Evolutionary conservation across 2,113 vertebrate species (phyloP).

Genomic region (Tinamus guttatus): DNA sequence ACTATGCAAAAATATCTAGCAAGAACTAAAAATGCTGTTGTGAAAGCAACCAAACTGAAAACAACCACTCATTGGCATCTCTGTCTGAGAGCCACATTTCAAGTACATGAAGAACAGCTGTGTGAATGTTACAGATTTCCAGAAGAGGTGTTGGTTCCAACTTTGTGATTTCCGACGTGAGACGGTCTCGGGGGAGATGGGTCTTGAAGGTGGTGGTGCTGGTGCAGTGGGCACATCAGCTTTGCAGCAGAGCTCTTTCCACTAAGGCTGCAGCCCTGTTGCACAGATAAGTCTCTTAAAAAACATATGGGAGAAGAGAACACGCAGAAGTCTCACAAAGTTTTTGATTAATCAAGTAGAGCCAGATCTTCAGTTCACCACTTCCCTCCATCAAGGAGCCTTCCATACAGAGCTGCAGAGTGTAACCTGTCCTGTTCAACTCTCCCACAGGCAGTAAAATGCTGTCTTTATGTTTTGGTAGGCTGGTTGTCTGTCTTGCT

Average conservation of each 20-base stretch:
- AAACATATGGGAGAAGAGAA: neutral
- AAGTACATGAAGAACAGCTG: accelerated
- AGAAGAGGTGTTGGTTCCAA: neutral
- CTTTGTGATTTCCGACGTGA: neutral
- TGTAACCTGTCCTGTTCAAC: neutral
- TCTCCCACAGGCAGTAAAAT: neutral
- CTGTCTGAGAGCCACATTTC: neutral
- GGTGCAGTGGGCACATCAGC: neutral
- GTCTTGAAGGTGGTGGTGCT: neutral
- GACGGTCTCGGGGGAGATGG: neutral
- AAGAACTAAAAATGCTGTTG: neutral
- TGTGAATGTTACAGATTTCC: neutral
- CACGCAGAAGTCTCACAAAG: neutral
- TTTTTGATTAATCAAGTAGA: neutral
- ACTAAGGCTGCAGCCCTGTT: neutral
- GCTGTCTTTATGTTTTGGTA: neutral
- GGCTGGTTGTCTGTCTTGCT: neutral
- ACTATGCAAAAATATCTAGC: neutral
- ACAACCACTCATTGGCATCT: neutral
- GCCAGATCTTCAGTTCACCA: neutral
- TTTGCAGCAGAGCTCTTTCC: neutral
- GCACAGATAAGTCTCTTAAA: neutral
- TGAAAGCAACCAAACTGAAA: neutral
- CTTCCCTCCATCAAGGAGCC: neutral
- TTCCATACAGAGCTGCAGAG: neutral